phyloP scores from a whole-genome alignment of 2,888 invertebrate genomes.

The Epicampocera succincta region DNA sequence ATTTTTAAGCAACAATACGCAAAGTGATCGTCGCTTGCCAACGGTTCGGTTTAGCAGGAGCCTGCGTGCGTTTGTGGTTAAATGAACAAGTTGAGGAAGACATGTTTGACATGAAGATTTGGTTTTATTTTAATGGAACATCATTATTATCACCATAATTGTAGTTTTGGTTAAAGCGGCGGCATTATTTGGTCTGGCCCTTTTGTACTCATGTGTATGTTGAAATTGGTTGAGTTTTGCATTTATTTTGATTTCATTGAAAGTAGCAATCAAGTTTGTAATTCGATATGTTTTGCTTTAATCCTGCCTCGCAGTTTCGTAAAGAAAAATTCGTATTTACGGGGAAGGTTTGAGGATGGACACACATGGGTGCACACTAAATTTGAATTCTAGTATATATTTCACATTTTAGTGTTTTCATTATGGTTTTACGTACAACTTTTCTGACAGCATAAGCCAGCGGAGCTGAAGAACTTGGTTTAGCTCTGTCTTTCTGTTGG shows the following conservation, averaged over 20 bases:
- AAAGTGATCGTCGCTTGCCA: background rate
- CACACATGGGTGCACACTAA: background rate
- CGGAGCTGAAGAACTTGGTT: too few species aligned
- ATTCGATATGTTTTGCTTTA: slow-evolving; percentile 79
- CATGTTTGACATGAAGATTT: background rate
- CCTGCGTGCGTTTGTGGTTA: slow-evolving; percentile 5
- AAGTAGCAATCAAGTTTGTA: slow-evolving; percentile 78
- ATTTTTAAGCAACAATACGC: slow-evolving; percentile 51
- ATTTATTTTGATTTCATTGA: slow-evolving; percentile 71
- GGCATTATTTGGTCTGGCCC: slow-evolving; percentile 41
- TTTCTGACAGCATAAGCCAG: too few species aligned
- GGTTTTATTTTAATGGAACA: slow-evolving; percentile 45
- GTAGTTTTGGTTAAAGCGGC: slow-evolving; percentile 28
- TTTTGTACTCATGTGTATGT: slow-evolving; percentile 29
- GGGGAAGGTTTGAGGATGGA: slow-evolving; percentile 43
- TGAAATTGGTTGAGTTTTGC: slow-evolving; percentile 59
- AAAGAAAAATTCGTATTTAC: slow-evolving; percentile 3
- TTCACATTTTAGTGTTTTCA: too few species aligned
- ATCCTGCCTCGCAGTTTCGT: slow-evolving; percentile 72
- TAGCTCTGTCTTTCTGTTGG: too few species aligned
- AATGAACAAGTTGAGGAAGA: slow-evolving; percentile 9
- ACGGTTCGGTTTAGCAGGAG: background rate
- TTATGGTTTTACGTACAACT: too few species aligned
- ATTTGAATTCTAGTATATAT: too few species aligned
- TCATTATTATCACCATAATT: slow-evolving; percentile 25